These are phyloP conservation scores for Ceratoteleas bidentatus DNA, from an alignment of 1,140 invertebrate species.

Conservation along the genomic window DNA sequence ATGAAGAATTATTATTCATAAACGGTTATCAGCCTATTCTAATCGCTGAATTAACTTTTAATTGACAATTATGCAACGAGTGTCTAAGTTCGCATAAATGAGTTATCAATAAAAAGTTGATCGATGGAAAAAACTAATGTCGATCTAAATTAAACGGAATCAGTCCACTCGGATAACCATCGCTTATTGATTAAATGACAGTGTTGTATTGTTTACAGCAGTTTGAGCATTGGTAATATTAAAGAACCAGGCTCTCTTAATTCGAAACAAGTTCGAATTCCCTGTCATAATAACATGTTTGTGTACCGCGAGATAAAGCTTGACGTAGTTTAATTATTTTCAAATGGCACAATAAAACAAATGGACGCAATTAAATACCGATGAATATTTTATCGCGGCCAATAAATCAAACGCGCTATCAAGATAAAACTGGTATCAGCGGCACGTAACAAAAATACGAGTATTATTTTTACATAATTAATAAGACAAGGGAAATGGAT, in stretches of 20 bases:
- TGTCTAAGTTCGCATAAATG: neutral
- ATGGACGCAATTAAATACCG: neutral
- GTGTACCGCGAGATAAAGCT: too few species aligned
- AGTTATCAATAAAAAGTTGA: conserved; percentile 1
- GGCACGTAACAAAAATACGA: neutral
- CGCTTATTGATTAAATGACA: too few species aligned
- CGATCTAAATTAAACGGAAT: neutral
- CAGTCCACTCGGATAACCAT: too few species aligned
- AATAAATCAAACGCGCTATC: neutral
- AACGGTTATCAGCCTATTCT: neutral
- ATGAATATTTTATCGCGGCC: neutral
- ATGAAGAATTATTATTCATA: neutral
- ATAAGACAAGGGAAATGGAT: neutral
- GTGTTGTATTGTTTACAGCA: too few species aligned
- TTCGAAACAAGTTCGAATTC: too few species aligned
- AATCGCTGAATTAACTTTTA: neutral
- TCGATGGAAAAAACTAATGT: neutral
- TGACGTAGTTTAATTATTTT: neutral
- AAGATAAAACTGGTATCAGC: neutral
- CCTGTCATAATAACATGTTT: too few species aligned
- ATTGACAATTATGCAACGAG: neutral
- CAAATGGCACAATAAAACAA: neutral
- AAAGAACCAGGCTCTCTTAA: too few species aligned
- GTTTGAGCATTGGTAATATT: too few species aligned
- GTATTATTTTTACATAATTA: neutral